These are phyloP conservation scores for Scelioninae gen. 1 DNA, from an alignment of 2,888 invertebrate genomes.

Conservation along the genomic window DNA sequence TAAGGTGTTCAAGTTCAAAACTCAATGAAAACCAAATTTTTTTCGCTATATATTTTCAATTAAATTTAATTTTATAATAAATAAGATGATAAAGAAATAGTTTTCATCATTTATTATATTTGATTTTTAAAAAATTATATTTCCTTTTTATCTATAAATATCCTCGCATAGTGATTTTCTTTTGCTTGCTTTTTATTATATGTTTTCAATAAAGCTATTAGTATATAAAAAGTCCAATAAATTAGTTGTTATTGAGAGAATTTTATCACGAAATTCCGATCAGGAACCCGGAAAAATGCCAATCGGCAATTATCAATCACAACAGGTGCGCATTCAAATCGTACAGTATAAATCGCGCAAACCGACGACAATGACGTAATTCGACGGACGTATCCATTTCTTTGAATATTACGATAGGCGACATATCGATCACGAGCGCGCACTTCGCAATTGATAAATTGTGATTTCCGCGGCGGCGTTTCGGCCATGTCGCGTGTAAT, in stretches of 20 bases:
- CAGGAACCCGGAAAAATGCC: slow-evolving; percentile 4
- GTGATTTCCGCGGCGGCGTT: slow-evolving; percentile 82
- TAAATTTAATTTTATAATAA: too few species aligned
- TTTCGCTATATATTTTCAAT: too few species aligned
- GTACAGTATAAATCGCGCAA: slow-evolving; percentile 43
- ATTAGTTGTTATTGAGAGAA: too few species aligned
- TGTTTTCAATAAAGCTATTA: not conserved
- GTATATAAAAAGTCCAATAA: not conserved
- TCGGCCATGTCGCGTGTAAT: slow-evolving; percentile 82
- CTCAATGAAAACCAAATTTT: too few species aligned
- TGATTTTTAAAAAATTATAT: too few species aligned
- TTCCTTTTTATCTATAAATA: too few species aligned
- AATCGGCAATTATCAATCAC: slow-evolving; percentile 41
- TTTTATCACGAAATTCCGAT: not conserved
- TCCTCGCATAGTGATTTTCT: too few species aligned
- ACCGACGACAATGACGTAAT: slow-evolving; percentile 52
- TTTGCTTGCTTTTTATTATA: too few species aligned
- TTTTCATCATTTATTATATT: too few species aligned
- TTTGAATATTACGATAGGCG: slow-evolving; percentile 61
- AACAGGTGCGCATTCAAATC: slow-evolving; percentile 50
- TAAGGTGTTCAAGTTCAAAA: too few species aligned
- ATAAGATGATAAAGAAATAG: too few species aligned
- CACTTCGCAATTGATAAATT: slow-evolving; percentile 83
- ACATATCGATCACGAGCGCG: slow-evolving; percentile 72
- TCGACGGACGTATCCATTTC: slow-evolving; percentile 63